Evolutionary conservation across 2,113 vertebrate genomes (phyloP).

Genomic region (Camelus dromedarius): DNA sequence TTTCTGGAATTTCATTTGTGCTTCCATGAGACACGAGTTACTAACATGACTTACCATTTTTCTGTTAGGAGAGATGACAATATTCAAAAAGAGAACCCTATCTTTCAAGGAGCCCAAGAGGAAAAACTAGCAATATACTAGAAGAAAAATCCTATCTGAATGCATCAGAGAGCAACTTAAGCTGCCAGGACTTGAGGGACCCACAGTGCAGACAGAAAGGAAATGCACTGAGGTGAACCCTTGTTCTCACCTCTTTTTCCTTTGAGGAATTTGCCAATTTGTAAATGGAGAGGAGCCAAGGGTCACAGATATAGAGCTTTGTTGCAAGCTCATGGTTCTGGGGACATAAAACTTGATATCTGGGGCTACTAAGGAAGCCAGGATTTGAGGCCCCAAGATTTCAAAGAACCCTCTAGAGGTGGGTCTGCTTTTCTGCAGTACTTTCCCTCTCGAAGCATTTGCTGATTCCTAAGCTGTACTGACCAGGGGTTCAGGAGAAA

Average conservation of each 20-base stretch:
- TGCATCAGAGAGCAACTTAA: neutral
- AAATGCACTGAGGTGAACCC: fast-evolving
- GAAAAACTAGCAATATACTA: neutral
- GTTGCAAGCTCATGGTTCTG: neutral
- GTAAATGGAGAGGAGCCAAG: neutral
- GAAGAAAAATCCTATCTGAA: neutral
- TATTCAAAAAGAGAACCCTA: neutral
- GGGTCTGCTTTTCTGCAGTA: neutral
- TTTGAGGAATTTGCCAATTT: neutral
- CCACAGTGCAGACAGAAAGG: neutral
- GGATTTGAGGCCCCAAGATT: neutral
- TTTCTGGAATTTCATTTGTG: neutral
- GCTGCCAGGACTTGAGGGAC: neutral
- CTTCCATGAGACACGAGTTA: neutral
- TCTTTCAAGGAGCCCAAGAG: neutral
- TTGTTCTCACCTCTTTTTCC: neutral
- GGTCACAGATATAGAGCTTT: neutral
- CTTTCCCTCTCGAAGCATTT: neutral
- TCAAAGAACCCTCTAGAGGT: neutral
- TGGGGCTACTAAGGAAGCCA: neutral
- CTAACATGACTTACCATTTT: neutral
- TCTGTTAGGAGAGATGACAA: neutral
- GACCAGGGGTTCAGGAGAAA: neutral
- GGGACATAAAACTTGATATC: neutral
- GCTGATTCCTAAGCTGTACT: neutral